Evolutionary conservation across 2,888 invertebrate species (phyloP).

Genomic region (Polyploca ridens): DNA sequence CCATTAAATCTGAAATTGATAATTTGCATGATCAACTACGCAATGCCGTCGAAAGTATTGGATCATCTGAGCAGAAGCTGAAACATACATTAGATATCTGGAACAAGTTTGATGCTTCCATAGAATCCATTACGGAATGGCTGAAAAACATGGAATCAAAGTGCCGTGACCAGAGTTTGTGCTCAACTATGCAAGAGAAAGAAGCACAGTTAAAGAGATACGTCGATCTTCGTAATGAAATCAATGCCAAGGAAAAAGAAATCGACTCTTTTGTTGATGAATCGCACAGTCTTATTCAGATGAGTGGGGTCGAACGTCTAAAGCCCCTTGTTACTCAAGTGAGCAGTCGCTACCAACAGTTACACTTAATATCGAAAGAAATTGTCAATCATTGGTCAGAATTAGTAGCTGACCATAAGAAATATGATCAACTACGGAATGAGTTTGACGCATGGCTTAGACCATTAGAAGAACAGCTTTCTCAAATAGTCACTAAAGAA

Average conservation of each 20-base stretch:
- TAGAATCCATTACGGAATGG: conserved; percentile 94
- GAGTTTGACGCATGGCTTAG: conserved; percentile 91
- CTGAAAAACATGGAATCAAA: conserved; percentile 92
- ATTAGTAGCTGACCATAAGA: conserved; percentile 92
- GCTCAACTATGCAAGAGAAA: conserved; percentile 92
- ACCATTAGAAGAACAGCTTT: conserved; percentile 88
- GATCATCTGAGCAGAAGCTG: conserved; percentile 89
- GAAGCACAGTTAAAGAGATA: conserved; percentile 89
- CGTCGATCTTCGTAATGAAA: conserved; percentile 89
- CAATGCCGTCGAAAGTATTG: conserved; percentile 87
- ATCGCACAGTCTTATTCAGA: conserved; percentile 93
- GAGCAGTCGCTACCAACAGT: conserved; percentile 93
- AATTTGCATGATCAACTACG: conserved; percentile 87
- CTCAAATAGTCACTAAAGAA: conserved; percentile 87
- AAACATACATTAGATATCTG: conserved; percentile 91
- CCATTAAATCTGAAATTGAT: conserved; percentile 89
- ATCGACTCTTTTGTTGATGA: conserved; percentile 95
- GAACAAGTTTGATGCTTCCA: conserved; percentile 93
- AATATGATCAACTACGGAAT: conserved; percentile 89
- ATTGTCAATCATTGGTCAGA: conserved; percentile 93
- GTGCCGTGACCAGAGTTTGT: conserved; percentile 93
- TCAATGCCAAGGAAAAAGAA: conserved; percentile 92
- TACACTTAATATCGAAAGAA: conserved; percentile 93
- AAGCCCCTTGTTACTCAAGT: conserved; percentile 95
- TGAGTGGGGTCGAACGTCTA: conserved; percentile 93